Conservation (phyloP, 2,113 vertebrate genomes). For the Phrynocephalus versicolor region DNA sequence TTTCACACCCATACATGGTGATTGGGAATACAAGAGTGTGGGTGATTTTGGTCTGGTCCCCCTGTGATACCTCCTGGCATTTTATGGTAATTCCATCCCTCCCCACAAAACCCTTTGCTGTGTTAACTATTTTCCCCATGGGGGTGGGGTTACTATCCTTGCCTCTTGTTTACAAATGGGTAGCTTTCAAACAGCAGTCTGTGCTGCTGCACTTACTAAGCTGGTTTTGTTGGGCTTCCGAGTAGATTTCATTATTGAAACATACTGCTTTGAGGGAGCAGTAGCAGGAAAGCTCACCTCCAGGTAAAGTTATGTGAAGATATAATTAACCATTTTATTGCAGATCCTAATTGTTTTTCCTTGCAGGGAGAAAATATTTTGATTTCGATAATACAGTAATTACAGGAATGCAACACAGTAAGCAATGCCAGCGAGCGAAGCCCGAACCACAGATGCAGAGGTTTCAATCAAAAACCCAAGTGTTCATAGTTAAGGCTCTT, state of each 20-base stretch:
- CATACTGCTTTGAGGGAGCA: constrained; percentile 23
- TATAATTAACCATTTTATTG: constrained; percentile 66
- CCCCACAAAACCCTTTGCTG: neutral
- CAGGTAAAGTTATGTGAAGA: constrained; percentile 62
- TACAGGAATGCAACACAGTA: constrained; percentile 25
- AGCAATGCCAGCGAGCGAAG: neutral
- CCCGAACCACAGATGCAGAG: constrained; percentile 18
- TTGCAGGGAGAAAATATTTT: constrained; percentile 57
- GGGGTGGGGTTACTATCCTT: constrained; percentile 18
- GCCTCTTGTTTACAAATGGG: constrained; percentile 35
- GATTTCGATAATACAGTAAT: constrained; percentile 44
- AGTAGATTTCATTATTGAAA: constrained; percentile 56
- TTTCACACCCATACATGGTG: too few species aligned
- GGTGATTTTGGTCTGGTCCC: too few species aligned
- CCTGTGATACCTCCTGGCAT: too few species aligned
- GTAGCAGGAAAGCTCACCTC: constrained; percentile 53
- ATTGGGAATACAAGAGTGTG: too few species aligned
- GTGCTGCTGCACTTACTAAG: constrained; percentile 50
- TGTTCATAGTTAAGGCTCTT: constrained; percentile 32
- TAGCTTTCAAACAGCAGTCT: constrained; percentile 39
- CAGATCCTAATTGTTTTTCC: constrained; percentile 55
- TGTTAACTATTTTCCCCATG: neutral
- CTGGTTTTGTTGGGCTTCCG: constrained; percentile 45
- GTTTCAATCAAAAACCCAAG: constrained; percentile 44
- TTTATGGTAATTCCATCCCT: neutral